Percentiles rank a stretch among this genome's conserved stretches.
phyloP scores from a whole-genome alignment of 2,113 vertebrate genomes.

The Solea senegalensis region DNA sequence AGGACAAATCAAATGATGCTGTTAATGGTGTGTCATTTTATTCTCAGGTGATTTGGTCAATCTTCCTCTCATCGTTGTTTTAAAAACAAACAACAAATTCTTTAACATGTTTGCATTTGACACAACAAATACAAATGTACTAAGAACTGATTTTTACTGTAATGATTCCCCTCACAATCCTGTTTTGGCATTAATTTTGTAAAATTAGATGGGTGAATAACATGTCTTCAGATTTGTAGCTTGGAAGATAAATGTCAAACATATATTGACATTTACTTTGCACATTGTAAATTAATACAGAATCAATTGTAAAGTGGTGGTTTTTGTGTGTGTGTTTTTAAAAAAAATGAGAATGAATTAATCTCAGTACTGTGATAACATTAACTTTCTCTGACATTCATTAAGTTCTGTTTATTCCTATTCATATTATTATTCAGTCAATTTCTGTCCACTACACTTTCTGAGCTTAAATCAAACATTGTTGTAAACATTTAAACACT shows the following conservation, averaged over 20 bases:
- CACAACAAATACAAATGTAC: conserved; percentile 12
- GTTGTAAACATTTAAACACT: too few relatives aligned
- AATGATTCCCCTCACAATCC: conserved; percentile 7
- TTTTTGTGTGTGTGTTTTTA: not conserved
- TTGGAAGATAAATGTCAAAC: conserved; percentile 4
- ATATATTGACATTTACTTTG: conserved; percentile 25
- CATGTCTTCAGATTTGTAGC: conserved; percentile 39
- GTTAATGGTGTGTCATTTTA: conserved; percentile 14
- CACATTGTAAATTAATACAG: conserved; percentile 50
- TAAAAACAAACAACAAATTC: conserved; percentile 1
- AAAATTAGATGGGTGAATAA: conserved; percentile 19
- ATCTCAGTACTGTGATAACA: too few relatives aligned
- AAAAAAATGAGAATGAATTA: too few relatives aligned
- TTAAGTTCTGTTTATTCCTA: too few relatives aligned
- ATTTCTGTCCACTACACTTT: too few relatives aligned
- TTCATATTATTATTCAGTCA: too few relatives aligned
- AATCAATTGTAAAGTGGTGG: conserved; percentile 11
- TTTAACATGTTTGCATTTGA: conserved; percentile 15
- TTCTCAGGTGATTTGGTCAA: conserved; percentile 22
- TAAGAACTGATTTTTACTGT: conserved; percentile 1
- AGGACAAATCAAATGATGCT: conserved; percentile 8
- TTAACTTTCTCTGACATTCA: too few relatives aligned
- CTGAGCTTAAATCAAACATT: too few relatives aligned
- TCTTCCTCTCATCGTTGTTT: not conserved
- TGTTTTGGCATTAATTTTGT: conserved; percentile 45